phyloP scores from a whole-genome alignment of 1,140 invertebrate genomes.

The Stegodyphus mimosarum region DNA sequence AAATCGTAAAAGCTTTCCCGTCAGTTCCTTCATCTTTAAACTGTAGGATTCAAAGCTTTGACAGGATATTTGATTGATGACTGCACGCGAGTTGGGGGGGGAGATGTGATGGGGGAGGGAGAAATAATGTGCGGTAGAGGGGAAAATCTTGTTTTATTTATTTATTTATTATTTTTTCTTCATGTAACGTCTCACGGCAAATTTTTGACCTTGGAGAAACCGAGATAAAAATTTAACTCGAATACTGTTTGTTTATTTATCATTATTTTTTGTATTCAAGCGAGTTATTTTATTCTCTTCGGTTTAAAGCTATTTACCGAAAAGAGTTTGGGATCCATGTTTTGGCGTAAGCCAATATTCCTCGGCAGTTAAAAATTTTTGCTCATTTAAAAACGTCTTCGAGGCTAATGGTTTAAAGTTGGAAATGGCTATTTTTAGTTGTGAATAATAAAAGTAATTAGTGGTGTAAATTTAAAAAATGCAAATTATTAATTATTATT shows the following conservation, averaged over 20 bases:
- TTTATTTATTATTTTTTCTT: constrained; percentile 16
- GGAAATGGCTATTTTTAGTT: too few species aligned
- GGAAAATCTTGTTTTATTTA: neutral
- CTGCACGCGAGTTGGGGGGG: neutral
- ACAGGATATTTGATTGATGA: constrained; percentile 44
- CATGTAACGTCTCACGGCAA: constrained; percentile 16
- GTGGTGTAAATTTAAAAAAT: too few species aligned
- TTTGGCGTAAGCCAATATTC: too few species aligned
- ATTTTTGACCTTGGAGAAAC: constrained; percentile 49
- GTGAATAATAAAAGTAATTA: too few species aligned
- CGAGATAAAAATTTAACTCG: neutral
- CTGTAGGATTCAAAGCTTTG: constrained; percentile 36
- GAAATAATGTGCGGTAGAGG: neutral
- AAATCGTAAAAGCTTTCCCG: constrained; percentile 17
- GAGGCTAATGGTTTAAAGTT: too few species aligned
- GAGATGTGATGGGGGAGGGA: neutral
- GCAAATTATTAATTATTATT: too few species aligned
- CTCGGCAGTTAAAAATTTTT: too few species aligned
- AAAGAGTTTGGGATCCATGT: too few species aligned
- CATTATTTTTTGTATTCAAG: neutral
- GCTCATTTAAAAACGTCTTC: too few species aligned
- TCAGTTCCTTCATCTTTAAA: constrained; percentile 27
- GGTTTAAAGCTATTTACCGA: too few species aligned
- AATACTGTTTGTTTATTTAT: neutral
- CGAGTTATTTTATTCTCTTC: too few species aligned